Evolutionary conservation across 2,113 vertebrate species (phyloP).

Genomic region (Hydrolagus affinis): DNA sequence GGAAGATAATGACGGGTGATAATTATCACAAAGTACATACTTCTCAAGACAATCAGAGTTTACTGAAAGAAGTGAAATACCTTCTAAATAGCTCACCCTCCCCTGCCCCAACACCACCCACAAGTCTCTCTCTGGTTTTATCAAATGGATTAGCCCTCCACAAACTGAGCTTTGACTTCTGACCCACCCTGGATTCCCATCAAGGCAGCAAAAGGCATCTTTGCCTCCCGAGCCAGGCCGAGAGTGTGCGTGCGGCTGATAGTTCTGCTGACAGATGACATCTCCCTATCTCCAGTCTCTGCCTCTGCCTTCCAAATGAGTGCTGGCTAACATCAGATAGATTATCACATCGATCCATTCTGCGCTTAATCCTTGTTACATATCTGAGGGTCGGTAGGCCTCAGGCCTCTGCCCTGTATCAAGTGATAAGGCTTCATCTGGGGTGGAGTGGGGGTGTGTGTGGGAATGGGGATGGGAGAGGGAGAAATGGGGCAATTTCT

Average conservation of each 20-base stretch:
- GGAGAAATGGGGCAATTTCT: no score
- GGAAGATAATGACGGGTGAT: no score
- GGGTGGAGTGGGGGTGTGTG: neutral
- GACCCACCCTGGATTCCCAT: constrained; percentile 22
- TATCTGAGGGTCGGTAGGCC: constrained; percentile 23
- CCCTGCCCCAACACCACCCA: neutral
- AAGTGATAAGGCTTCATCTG: constrained; percentile 30
- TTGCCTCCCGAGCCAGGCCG: constrained; percentile 3
- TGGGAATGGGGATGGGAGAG: no score
- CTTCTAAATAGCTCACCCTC: constrained; percentile 20
- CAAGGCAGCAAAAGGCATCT: constrained; percentile 7
- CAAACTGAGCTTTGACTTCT: constrained; percentile 23
- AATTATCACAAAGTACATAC: no score
- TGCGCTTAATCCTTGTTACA: constrained; percentile 22
- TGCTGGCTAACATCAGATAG: constrained; percentile 28
- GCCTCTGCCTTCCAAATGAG: neutral
- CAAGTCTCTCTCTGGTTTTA: neutral
- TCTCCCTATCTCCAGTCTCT: constrained; percentile 25
- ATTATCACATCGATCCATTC: constrained; percentile 13
- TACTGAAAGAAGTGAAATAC: no score
- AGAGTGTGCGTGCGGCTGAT: constrained; percentile 14
- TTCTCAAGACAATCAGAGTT: no score
- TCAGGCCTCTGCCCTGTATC: constrained; percentile 26
- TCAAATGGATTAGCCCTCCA: constrained; percentile 17
- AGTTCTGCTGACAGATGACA: constrained; percentile 26